Conservation (phyloP, 2,888 invertebrate genomes). For the Rhaphigaster nebulosa region DNA sequence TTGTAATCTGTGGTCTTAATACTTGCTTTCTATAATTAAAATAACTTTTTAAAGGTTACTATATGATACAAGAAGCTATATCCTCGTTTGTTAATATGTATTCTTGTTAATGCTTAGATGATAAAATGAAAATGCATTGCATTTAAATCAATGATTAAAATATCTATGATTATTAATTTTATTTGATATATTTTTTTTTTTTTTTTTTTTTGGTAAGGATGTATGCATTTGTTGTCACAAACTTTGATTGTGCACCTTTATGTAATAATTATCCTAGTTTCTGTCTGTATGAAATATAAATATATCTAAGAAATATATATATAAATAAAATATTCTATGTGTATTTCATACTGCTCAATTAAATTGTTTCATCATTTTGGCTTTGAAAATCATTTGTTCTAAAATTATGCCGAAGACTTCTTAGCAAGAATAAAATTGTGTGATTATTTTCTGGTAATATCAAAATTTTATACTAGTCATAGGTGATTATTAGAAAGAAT, state of each 20-base stretch:
- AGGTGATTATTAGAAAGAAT: background rate
- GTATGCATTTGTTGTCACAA: background rate
- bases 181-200: background rate
- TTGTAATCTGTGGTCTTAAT: conserved; percentile 45
- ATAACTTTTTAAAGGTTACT: conserved; percentile 22
- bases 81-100: conserved; percentile 7
- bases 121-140: conserved; percentile 28
- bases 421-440: background rate
- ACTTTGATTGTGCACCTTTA: conserved; percentile 29
- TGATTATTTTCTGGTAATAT: conserved; percentile 21
- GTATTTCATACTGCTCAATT: conserved; percentile 32
- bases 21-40: conserved; percentile 16
- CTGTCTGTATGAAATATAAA: conserved; percentile 8
- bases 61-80: conserved; percentile 11
- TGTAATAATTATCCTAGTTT: conserved; percentile 48
- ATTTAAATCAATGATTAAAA: background rate
- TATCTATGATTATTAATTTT: conserved; percentile 6
- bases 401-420: background rate
- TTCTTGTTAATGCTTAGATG: conserved; percentile 25
- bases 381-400: background rate
- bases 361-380: conserved; percentile 33
- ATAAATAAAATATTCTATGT: background rate
- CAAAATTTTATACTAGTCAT: conserved; percentile 45
- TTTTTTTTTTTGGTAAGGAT: conserved; percentile 9
- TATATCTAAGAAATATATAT: conserved; percentile 12